Base-by-base conservation (phyloP, 2,113 vertebrate genomes). In the Geothlypis trichas region DNA sequence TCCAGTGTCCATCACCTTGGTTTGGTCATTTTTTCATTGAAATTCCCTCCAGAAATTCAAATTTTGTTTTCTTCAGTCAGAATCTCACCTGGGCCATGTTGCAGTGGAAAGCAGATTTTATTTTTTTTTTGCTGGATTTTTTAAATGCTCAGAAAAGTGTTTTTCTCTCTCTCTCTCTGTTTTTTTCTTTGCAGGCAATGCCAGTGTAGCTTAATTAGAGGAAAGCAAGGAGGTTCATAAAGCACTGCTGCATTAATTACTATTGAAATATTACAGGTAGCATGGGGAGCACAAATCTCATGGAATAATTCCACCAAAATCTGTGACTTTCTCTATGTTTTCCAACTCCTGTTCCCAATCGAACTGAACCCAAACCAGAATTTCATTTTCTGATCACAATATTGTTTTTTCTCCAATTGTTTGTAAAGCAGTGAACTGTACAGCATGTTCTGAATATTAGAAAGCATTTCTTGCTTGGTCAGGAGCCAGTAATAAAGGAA, bases 401-500 rank as follows among this genome's bases (percentile, higher is more conserved):
- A 52, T 65, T 69, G 9, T 30, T 23, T 88, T 89, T 42, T 37
- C 15, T 55, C 15, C 49, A 31, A 57, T 42, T 62, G 31, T 80
- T 93, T 93, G 22, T 54, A 30, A 83, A 85, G 63, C 54, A 85
- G 69, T 65, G 63, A 77, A 66, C 59, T 66, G 58, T 74, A 62
- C 46, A 77, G 55, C 20, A 9, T 51, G 39, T 86, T 88, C 76
- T 88, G 85, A 86, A 76, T 90, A 58, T 85, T 62, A 69, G 92
- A 79, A 88, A 83, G 51, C 33, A 51, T 35, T 58, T 85, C 31
- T 91, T 13, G 39, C 90, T 92, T 93, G 92, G 65, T 58, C 79
- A 59, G 75, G 75, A 93, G 67, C 84, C 72, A 93, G 85, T 39
- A 87, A 89, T 80, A 87, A 90, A 65, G 46, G 81, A 66, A 77